phyloP scores from a whole-genome alignment of 2,888 invertebrate genomes.

The Mesorhabditis sp. region DNA sequence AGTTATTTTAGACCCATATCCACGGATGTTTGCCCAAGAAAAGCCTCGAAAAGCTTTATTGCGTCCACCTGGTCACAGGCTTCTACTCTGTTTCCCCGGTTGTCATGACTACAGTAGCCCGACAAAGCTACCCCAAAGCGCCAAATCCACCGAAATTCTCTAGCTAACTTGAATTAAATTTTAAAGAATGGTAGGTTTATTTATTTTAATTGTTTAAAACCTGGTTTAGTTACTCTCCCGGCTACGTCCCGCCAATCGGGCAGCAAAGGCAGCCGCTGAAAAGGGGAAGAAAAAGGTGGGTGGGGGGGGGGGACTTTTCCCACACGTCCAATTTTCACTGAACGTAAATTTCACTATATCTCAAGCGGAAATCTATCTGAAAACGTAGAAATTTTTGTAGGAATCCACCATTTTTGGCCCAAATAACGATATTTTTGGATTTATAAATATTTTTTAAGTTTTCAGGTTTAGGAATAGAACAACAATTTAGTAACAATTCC shows the following conservation, averaged over 20 bases:
- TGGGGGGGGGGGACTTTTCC: no score
- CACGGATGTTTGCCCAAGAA: no score
- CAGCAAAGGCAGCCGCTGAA: constrained; percentile 9
- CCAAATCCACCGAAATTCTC: neutral
- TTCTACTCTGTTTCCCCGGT: constrained; percentile 13
- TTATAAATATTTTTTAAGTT: no score
- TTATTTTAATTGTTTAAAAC: neutral
- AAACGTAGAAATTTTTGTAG: no score
- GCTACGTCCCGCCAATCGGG: constrained; percentile 25
- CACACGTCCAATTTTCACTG: no score
- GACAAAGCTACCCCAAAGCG: neutral
- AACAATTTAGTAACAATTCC: neutral
- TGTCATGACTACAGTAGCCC: constrained; percentile 12
- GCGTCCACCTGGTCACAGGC: neutral
- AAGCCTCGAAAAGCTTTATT: no score
- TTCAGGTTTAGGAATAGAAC: no score
- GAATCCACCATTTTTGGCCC: no score
- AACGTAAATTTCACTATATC: no score
- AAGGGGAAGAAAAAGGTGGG: constrained; percentile 23
- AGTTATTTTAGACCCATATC: no score
- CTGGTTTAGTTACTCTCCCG: constrained; percentile 39
- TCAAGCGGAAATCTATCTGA: no score
- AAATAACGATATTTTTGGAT: no score
- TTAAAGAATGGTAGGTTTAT: neutral
- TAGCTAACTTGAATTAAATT: neutral